Evolutionary conservation across 2,113 vertebrate species (phyloP).

Genomic region (Craseonycteris thonglongyai): DNA sequence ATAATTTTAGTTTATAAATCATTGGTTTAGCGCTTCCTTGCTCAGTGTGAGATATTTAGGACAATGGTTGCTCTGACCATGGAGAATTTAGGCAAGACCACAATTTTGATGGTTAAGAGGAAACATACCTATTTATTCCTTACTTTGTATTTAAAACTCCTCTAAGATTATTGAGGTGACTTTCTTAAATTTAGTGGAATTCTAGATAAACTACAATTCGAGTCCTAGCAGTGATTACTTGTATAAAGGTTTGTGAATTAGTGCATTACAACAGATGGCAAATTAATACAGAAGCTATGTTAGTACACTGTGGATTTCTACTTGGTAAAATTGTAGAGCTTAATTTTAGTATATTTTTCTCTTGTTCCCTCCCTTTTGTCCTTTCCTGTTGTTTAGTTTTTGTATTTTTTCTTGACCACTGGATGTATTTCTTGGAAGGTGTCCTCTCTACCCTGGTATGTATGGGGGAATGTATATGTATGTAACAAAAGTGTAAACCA

Average conservation of each 20-base stretch:
- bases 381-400: neutral
- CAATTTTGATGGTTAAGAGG: neutral
- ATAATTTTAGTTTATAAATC: neutral
- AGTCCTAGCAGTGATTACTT: neutral
- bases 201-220: neutral
- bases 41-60: neutral
- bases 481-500: neutral
- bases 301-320: neutral
- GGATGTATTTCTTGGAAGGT: neutral
- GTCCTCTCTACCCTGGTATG: neutral
- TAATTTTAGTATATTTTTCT: neutral
- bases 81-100: neutral
- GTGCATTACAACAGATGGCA: neutral
- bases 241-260: neutral
- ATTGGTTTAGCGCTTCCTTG: neutral
- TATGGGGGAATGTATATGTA: too few species aligned
- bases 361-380: neutral
- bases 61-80: neutral
- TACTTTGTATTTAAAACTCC: neutral
- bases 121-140: neutral
- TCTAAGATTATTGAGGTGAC: neutral
- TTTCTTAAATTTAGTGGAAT: neutral
- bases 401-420: neutral
- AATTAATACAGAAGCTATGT: neutral
- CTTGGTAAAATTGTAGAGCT: neutral